Percentiles rank a stretch among this genome's conserved stretches.
phyloP scores from a whole-genome alignment of 2,797 vertebrate species.

The Crenichthys baileyi region DNA sequence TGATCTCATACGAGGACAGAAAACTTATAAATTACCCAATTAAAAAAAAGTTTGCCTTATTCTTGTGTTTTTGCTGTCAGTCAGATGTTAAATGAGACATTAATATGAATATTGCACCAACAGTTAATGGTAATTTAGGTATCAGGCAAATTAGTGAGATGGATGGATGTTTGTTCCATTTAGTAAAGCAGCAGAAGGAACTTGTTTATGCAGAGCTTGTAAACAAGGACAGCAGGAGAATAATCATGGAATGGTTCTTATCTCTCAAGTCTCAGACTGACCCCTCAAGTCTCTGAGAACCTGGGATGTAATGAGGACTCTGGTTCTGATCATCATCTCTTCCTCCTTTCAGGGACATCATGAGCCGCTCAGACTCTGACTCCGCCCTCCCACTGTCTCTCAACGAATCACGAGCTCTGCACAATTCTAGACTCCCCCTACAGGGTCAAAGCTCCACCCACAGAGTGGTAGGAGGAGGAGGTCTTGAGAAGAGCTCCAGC shows the following conservation, averaged over 20 bases:
- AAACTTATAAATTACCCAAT: background rate
- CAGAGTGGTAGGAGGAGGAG: constrained; percentile 48
- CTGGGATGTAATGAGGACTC: background rate
- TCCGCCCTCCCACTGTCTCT: constrained; percentile 83
- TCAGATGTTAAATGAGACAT: no score
- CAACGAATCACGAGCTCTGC: constrained; percentile 72
- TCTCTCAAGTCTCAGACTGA: background rate
- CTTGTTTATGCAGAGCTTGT: no score
- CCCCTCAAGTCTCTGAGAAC: background rate
- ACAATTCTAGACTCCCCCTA: constrained; percentile 73
- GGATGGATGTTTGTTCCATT: no score
- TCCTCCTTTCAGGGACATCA: constrained; percentile 79
- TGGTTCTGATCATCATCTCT: constrained; percentile 30
- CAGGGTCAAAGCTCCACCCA: constrained; percentile 54
- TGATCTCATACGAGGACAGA: background rate
- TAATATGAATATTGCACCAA: no score
- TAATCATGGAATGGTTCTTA: no score
- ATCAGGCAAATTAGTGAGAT: no score
- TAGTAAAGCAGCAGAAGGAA: no score
- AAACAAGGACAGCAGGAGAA: no score
- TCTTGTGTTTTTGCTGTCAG: no score
- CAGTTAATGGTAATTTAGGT: no score
- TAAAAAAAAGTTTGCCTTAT: background rate
- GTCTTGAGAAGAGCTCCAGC: constrained; percentile 89
- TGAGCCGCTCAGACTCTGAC: constrained; percentile 91